Evolutionary conservation across 2,888 invertebrate genomes (phyloP).

Genomic region (Spodoptera exigua): DNA sequence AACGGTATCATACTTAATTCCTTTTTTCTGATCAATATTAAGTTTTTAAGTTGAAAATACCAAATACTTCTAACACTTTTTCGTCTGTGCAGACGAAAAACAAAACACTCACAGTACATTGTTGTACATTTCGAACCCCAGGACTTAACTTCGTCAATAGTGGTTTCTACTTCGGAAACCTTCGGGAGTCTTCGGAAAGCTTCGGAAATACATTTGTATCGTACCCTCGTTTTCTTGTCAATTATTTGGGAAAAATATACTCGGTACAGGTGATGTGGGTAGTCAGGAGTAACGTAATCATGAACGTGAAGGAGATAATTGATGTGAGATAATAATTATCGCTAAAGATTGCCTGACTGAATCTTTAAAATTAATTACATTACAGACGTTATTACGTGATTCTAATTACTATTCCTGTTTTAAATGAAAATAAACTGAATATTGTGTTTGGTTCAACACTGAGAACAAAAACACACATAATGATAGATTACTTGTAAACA

Average conservation of each 20-base stretch:
- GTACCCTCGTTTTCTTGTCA: slow-evolving; percentile 83
- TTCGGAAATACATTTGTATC: slow-evolving; percentile 48
- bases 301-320: slow-evolving; percentile 19
- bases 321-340: slow-evolving; percentile 28
- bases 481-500: no score
- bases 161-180: slow-evolving; percentile 37
- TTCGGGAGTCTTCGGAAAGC: slow-evolving; percentile 28
- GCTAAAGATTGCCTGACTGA: slow-evolving; percentile 13
- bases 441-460: no score
- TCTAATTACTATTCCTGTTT: slow-evolving; percentile 1
- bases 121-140: slow-evolving; percentile 19
- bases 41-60: no score
- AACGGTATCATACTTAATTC: no score
- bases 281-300: slow-evolving; percentile 20
- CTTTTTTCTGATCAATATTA: no score
- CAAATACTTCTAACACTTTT: no score
- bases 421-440: no score
- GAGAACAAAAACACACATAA: no score
- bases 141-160: slow-evolving; percentile 63
- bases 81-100: no score
- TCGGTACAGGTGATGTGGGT: slow-evolving; percentile 34
- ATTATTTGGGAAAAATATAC: slow-evolving; percentile 70
- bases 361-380: background rate
- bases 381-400: background rate
- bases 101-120: slow-evolving; percentile 6